Evolutionary conservation across 2,888 invertebrate species (phyloP).

Genomic region (Hanleya hanleyi): DNA sequence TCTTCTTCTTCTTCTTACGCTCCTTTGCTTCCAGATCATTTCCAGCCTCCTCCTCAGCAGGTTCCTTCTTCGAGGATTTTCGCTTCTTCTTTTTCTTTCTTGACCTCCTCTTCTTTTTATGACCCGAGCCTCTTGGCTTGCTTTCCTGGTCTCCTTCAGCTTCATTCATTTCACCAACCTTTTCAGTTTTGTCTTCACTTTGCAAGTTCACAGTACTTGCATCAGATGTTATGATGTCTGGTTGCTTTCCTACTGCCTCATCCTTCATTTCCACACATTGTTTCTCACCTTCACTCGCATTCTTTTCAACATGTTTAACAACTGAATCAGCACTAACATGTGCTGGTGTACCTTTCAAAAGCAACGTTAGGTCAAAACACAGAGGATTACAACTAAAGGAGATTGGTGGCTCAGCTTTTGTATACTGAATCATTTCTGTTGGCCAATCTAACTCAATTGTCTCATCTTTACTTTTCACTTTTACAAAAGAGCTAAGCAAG

Average conservation of each 20-base stretch:
- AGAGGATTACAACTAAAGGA: constrained; percentile 70
- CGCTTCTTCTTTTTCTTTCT: constrained; percentile 32
- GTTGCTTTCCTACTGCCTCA: too few species aligned
- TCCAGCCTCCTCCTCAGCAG: constrained; percentile 23
- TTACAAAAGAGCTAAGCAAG: constrained; percentile 9
- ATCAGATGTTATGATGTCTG: too few species aligned
- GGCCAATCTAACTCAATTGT: constrained; percentile 67
- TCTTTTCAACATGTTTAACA: too few species aligned
- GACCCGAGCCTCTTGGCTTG: neutral
- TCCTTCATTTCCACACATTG: too few species aligned
- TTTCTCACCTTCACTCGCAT: constrained; percentile 4
- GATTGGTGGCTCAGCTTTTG: constrained; percentile 56
- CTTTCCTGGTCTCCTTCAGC: constrained; percentile 6
- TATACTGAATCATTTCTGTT: constrained; percentile 65
- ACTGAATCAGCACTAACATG: too few species aligned
- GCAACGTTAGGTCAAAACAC: constrained; percentile 62
- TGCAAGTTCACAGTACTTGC: too few species aligned
- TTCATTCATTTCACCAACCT: neutral
- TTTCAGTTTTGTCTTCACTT: neutral
- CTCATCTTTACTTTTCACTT: constrained; percentile 56
- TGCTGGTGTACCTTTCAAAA: constrained; percentile 8
- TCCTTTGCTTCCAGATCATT: constrained; percentile 39
- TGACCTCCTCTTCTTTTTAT: constrained; percentile 29
- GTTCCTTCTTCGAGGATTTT: neutral
- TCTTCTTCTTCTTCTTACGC: constrained; percentile 30